A percentile compares a stretch with the other conserved stretches of the same genome.
Conservation (phyloP, 2,888 invertebrate species). For the Spodoptera littoralis region DNA sequence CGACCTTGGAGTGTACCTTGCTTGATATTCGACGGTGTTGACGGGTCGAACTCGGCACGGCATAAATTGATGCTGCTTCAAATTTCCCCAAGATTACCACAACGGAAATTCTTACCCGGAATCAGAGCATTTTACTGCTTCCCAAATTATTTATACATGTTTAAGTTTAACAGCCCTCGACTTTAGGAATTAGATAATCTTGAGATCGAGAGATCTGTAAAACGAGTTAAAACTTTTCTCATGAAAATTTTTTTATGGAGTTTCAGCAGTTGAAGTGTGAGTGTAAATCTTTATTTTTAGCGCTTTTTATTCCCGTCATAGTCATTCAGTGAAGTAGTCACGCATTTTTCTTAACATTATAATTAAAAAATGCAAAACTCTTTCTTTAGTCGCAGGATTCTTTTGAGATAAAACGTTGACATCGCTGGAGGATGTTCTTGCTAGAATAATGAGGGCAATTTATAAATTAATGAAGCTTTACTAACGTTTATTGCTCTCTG, state of each 20-base stretch:
- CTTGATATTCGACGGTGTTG: no score
- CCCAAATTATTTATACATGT: slow-evolving; percentile 44
- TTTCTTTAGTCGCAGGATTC: slow-evolving; percentile 21
- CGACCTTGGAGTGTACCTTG: no score
- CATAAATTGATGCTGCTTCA: no score
- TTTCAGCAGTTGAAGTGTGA: not conserved
- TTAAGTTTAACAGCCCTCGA: slow-evolving; percentile 36
- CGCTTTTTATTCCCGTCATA: slow-evolving; percentile 23
- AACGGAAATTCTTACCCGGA: slow-evolving; percentile 43
- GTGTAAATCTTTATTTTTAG: slow-evolving; percentile 1
- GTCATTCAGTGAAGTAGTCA: slow-evolving; percentile 22
- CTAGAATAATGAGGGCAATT: slow-evolving; percentile 30
- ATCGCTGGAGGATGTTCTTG: slow-evolving; percentile 27
- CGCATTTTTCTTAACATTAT: slow-evolving; percentile 24
- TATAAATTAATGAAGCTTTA: slow-evolving; percentile 39
- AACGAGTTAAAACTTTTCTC: slow-evolving; percentile 24
- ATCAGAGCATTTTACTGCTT: slow-evolving; percentile 36
- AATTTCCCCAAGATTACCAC: slow-evolving; percentile 25
- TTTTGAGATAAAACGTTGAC: slow-evolving; percentile 34
- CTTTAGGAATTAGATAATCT: slow-evolving; percentile 25
- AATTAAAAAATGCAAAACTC: slow-evolving; percentile 20
- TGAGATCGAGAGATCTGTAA: slow-evolving; percentile 19
- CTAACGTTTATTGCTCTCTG: slow-evolving; percentile 18
- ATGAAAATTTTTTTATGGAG: slow-evolving; percentile 5
- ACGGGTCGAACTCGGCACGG: no score